Evolutionary conservation across 2,113 vertebrate genomes (phyloP).

Genomic region (Dipodomys merriami): DNA sequence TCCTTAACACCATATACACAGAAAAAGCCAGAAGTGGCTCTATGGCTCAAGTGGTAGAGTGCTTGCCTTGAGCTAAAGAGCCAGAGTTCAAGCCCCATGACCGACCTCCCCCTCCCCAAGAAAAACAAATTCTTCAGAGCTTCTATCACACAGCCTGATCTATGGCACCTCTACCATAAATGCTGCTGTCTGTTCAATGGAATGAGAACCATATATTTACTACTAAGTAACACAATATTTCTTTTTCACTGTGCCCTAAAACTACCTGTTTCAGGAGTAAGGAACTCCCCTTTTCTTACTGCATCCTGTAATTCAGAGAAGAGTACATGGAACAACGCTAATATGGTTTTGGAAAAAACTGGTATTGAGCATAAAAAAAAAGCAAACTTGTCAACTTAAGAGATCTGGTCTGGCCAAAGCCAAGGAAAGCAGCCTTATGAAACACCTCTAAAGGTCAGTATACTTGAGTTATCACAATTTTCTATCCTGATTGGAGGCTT

Average conservation of each 20-base stretch:
- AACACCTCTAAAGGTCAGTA: background rate
- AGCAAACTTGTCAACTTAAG: background rate
- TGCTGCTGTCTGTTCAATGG: background rate
- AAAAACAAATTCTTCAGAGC: background rate
- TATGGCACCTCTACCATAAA: conserved; percentile 1
- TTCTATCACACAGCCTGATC: background rate
- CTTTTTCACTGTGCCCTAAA: background rate
- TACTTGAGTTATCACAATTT: background rate
- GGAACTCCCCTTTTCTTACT: background rate
- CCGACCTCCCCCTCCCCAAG: too few relatives aligned
- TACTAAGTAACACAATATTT: background rate
- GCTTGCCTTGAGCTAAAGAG: too few relatives aligned
- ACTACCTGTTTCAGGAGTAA: background rate
- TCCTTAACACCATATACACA: too few relatives aligned
- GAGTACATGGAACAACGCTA: background rate
- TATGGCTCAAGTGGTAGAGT: too few relatives aligned
- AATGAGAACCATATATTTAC: background rate
- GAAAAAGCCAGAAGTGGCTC: too few relatives aligned
- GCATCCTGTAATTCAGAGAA: background rate
- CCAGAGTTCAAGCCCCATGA: too few relatives aligned
- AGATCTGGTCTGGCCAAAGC: background rate
- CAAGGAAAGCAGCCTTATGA: background rate
- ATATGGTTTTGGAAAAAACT: conserved; percentile 39
- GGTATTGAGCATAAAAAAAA: conserved; percentile 14
- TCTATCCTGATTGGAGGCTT: background rate